A percentile compares a stretch with the other conserved stretches of the same genome.
phyloP scores from a whole-genome alignment of 2,113 vertebrate genomes.

The Tragelaphus scriptus region DNA sequence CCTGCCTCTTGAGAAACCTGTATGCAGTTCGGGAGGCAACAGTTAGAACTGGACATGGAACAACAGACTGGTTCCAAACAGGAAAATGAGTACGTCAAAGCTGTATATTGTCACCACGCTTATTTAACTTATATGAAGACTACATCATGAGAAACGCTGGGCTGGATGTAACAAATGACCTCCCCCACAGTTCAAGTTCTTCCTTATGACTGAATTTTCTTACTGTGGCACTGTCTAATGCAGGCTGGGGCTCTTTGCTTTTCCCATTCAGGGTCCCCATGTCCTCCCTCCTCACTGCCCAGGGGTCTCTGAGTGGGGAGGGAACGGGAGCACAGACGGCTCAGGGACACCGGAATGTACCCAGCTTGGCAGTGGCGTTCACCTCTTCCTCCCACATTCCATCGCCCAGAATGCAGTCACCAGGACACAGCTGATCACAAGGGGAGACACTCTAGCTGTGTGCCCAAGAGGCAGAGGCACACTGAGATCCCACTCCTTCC shows the following conservation, averaged over 20 bases:
- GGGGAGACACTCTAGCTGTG: not conserved
- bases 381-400: too few relatives aligned
- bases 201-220: not conserved
- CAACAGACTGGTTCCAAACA: not conserved
- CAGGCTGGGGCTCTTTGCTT: not conserved
- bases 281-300: not conserved
- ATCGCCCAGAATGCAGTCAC: not conserved
- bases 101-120: not conserved
- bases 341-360: not conserved
- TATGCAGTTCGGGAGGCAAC: not conserved
- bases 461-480: not conserved
- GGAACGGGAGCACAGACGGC: rapidly evolving
- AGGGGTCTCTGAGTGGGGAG: not conserved
- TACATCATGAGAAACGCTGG: not conserved
- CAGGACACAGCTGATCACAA: not conserved
- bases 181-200: not conserved
- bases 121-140: not conserved
- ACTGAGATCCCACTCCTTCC: not conserved
- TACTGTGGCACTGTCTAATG: not conserved
- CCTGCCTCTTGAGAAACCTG: not conserved
- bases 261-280: not conserved
- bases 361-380: not conserved
- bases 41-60: not conserved
- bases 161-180: not conserved
- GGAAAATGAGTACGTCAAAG: not conserved